These are phyloP conservation scores for Seriola dumerili DNA, from an alignment of 2,113 vertebrate species.

Conservation along the genomic window DNA sequence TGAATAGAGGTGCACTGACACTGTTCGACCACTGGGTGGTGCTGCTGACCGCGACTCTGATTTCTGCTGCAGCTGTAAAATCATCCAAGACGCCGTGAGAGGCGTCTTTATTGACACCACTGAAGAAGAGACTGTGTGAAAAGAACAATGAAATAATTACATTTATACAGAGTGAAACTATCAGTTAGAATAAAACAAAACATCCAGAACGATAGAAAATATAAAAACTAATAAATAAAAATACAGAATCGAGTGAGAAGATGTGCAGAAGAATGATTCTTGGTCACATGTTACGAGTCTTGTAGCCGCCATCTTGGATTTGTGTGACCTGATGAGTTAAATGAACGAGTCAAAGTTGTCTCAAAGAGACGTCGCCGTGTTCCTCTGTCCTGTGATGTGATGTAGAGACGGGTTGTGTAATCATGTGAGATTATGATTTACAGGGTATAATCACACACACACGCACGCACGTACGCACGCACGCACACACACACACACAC, in stretches of 20 bases:
- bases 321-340: background rate
- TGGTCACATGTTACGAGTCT: background rate
- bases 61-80: background rate
- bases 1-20: background rate
- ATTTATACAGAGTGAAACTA: background rate
- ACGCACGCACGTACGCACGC: background rate
- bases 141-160: background rate
- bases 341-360: background rate
- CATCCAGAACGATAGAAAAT: too few species aligned
- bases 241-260: too few species aligned
- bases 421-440: slow-evolving; percentile 14
- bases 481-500: slow-evolving; percentile 15
- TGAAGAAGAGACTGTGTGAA: too few species aligned
- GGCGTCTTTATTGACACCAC: background rate
- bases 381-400: background rate
- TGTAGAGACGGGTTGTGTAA: slow-evolving; percentile 19
- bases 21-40: slow-evolving; percentile 35
- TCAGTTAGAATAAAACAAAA: background rate
- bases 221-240: too few species aligned
- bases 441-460: slow-evolving; percentile 14
- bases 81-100: too few species aligned
- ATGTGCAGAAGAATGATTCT: background rate
- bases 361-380: background rate
- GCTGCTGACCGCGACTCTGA: slow-evolving; percentile 22
- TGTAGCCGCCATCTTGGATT: background rate